Evolutionary conservation across 2,113 vertebrate species (phyloP).

Genomic region (Panurus biarmicus): DNA sequence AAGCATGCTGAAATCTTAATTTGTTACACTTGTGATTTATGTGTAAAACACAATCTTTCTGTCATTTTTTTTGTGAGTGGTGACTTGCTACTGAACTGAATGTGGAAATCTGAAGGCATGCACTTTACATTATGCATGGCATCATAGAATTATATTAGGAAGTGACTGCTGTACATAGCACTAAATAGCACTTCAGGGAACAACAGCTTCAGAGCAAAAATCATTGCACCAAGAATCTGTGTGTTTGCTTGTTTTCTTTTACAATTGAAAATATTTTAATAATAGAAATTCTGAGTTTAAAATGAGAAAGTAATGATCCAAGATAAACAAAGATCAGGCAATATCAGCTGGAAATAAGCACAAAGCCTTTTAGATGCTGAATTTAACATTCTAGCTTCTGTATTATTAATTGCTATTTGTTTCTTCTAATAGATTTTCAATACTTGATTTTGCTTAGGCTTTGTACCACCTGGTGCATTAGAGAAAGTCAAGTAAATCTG

Average conservation of each 20-base stretch:
- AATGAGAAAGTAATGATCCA: not conserved
- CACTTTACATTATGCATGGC: not conserved
- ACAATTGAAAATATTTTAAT: not conserved
- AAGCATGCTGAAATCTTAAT: not conserved
- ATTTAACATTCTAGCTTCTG: not conserved
- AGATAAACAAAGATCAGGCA: not conserved
- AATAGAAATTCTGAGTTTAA: not conserved
- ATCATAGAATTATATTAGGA: not conserved
- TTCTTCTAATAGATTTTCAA: not conserved
- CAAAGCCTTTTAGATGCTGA: not conserved
- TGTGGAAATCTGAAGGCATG: not conserved
- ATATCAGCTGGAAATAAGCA: not conserved
- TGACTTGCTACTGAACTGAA: not conserved
- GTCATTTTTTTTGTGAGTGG: not conserved
- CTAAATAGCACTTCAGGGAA: not conserved
- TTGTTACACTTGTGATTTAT: not conserved
- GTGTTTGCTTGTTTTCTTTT: not conserved
- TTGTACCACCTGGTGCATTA: not conserved
- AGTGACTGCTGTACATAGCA: not conserved
- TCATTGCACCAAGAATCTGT: not conserved
- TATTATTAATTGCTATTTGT: not conserved
- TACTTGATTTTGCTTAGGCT: not conserved
- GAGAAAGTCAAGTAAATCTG: not conserved
- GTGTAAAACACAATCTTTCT: not conserved
- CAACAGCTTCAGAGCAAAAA: not conserved